Percentiles rank a stretch among this genome's conserved stretches.
phyloP scores from a whole-genome alignment of 2,113 vertebrate species.

The Dipodomys stephensi region DNA sequence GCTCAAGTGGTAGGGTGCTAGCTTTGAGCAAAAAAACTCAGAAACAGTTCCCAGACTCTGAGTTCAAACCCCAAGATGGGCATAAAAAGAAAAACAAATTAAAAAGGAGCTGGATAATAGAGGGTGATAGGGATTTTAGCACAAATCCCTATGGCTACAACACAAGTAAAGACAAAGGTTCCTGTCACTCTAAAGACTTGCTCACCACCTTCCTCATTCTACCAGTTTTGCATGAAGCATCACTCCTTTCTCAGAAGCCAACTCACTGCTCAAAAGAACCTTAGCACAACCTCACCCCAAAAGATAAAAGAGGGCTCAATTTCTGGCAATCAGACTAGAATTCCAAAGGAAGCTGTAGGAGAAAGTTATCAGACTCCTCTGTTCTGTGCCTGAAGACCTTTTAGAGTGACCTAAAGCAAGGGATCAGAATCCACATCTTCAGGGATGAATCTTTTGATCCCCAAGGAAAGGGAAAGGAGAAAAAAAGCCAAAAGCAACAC shows the following conservation, averaged over 20 bases:
- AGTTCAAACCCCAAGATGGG: no score
- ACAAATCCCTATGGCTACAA: neutral
- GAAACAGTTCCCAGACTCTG: no score
- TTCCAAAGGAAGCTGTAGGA: neutral
- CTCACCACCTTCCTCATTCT: neutral
- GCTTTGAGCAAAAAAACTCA: no score
- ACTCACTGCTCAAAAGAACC: neutral
- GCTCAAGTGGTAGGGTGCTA: no score
- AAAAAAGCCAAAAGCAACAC: neutral
- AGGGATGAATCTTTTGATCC: neutral
- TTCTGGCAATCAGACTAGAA: neutral
- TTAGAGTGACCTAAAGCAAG: neutral
- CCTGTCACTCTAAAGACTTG: fast-evolving
- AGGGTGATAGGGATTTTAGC: neutral
- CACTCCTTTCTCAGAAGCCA: neutral
- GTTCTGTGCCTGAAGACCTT: neutral
- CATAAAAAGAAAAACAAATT: no score
- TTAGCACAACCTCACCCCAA: neutral
- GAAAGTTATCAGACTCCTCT: neutral
- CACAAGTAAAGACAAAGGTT: neutral
- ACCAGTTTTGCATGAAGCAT: neutral
- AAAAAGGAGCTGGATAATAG: neutral
- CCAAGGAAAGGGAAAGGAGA: neutral
- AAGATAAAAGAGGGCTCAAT: neutral
- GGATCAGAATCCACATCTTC: neutral